Base-by-base conservation (phyloP, 2,113 vertebrate species). In the Corvus hawaiiensis region DNA sequence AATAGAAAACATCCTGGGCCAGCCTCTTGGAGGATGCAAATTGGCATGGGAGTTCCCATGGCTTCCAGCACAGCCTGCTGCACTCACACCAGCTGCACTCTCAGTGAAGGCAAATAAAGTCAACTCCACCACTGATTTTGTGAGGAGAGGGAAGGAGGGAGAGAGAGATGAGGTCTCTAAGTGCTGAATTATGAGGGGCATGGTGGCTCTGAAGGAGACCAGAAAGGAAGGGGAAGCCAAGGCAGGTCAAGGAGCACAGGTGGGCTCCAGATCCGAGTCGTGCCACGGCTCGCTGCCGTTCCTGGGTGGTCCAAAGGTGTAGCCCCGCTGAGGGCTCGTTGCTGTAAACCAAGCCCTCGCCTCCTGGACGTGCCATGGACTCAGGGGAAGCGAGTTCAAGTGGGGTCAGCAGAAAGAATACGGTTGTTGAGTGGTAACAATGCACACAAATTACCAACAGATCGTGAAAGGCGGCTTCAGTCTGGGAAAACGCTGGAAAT, bases 301-400 rank as follows among this genome's bases (percentile, higher is more conserved):
- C 80, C 76, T 96, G 96, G 94, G 96, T 96, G 96, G 96, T 94
- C 96, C 69, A 52, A 86, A 97, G 90, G 94, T 94, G 93, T 6
- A 71, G 73, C 77, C 43, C 89, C 90, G 56, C 24, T 0, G 1
- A 86, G 90, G 64, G 27, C 72, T 94, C 0, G 0, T 41, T 59
- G 93, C 84, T 76, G 85, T 32, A 71, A 95, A 56, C 79, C 90
- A 67, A 90, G 44, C 68, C 92, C 61, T 94, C 19, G 18, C 79
- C 88, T 95, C 68, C 86, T 89, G 93, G 88, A 78, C 16, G 78
- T 73, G 67, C 88, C 52, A 30, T 4, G 48, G 84, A 0, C 88
- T 52, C 10, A 0, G 67, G 93, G 90, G 92, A 96, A 82, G 64
- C 1, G 41, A 81, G 93, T 94, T 96, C 92, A 96, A 80, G 90